Evolutionary conservation across 2,113 vertebrate species (phyloP), one percentile per base, ranked within the genome.

Genomic region (Ciconia maguari): DNA sequence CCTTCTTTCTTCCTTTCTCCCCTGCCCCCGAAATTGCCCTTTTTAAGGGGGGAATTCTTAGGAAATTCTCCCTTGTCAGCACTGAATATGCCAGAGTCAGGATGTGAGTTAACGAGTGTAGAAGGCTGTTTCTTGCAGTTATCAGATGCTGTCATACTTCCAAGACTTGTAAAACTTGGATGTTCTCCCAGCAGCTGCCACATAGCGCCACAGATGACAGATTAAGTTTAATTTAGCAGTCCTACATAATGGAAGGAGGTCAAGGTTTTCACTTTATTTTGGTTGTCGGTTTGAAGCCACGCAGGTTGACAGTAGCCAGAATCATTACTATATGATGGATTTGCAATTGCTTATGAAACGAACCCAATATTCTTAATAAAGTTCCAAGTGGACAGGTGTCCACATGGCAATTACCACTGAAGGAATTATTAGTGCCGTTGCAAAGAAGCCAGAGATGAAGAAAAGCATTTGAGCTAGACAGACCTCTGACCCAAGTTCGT

Each of bases 201-300:
- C 3, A 3, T 41, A 92, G 70, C 17, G 30, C 77, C 68, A 44
- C 19, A 74, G 48, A 75, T 87, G 86, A 82, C 41, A 64, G 55
- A 85, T 94, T 51, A 83, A 90, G 49, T 87, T 90, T 79, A 91
- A 80, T 95, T 91, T 93, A 87, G 34, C 0, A 1, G 29, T 42
- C n/a, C 54, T 90, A n/a, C 51, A 69, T 93, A 89, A 95, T 87
- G 79, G 76, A 95, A 93, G 57, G 30, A 94, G 85, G 89, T 95
- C 89, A 87, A 92, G 48, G 78, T 90, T 97, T 94, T 87, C n/a
- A 51, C 74, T 94, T 72, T 49, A 36, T 91, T 93, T 94, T 81
- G 30, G 7, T 85, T 81, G 55, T 72, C 91, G 79, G 41, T 91
- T 94, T 90, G 83, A 87, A 81, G 84, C 62, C 84, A 91, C 42